These are phyloP conservation scores for Tapera naevia DNA, from an alignment of 2,797 vertebrate genomes.

Conservation along the genomic window DNA sequence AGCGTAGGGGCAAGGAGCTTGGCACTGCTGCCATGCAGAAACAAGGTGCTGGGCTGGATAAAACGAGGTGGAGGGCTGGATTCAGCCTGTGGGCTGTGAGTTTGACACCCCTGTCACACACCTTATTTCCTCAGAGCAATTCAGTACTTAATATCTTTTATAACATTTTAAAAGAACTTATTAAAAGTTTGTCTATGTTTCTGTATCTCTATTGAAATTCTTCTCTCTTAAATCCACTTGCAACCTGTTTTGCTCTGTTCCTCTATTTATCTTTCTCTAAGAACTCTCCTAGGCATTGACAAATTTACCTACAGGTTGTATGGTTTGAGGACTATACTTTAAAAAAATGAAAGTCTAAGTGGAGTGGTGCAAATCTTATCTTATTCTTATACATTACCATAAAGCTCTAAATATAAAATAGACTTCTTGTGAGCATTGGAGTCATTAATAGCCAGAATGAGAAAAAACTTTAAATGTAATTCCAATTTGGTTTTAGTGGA, in stretches of 20 bases:
- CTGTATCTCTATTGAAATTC: background rate
- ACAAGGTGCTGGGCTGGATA: no score
- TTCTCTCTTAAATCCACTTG: background rate
- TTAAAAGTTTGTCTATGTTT: background rate
- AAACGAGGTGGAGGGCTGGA: no score
- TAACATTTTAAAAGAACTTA: background rate
- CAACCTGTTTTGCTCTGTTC: background rate
- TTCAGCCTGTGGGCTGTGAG: no score
- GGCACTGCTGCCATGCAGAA: no score
- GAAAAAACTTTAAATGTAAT: background rate
- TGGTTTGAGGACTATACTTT: background rate
- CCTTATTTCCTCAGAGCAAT: background rate
- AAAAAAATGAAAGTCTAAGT: background rate
- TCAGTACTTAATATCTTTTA: background rate
- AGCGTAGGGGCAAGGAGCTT: no score
- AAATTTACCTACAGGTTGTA: background rate
- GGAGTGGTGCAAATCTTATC: background rate
- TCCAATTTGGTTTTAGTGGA: background rate
- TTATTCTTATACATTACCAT: background rate
- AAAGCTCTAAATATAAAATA: background rate
- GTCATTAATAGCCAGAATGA: background rate
- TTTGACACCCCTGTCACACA: background rate
- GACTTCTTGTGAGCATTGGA: background rate
- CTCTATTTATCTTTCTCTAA: background rate
- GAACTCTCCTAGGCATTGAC: rapidly evolving